Base-by-base conservation (phyloP, 2,888 invertebrate species). In the Listrodromus nycthemerus region DNA sequence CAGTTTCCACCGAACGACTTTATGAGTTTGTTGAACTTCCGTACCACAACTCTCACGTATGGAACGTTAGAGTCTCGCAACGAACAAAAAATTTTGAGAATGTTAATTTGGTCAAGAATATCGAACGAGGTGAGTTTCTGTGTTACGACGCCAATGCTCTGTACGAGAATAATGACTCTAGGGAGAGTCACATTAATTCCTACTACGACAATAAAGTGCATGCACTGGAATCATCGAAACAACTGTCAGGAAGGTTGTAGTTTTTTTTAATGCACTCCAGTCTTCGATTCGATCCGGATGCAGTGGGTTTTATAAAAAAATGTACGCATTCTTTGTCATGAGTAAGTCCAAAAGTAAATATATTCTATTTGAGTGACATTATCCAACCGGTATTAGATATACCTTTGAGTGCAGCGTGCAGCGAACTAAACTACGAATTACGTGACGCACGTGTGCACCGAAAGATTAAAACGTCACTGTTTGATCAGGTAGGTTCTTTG, bases 381-480 rank as follows among this genome's bases (percentile, higher is more conserved):
- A 79, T 71, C 65, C 65, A 16, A 71, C 27, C 65, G 30, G 24
- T 16, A 16, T 16, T 30, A 37, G 10, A 19, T 69, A 33, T 65
- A 65, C 79, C 65, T 55, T 55, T 71, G 65, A 65, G 10, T 61
- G 19, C 16, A 16, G 24, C 30, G 13, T 41, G 21, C 7, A 45
- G 52, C 27, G 19, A 41, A 71, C 63, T 41, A 63, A 69, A 61
- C 27, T 74, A 27, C 65, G 65, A 71, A 76, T 70, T 65, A 70
- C 50, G 48, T 10, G 52, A 70, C 41, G 70, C 50, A 50, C 63
- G 33, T 50, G 41, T 48, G 65, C 65, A 24, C 10, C 55, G 24
- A 45, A 50, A 52, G 76, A 71, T 81, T 81, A 76, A 52, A 71
- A 65, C 70, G 55, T 71, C 81, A 70, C 65, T 30, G 55, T 10